Evolutionary conservation across 1,140 invertebrate species (phyloP).

Genomic region (Leucophenga varia): DNA sequence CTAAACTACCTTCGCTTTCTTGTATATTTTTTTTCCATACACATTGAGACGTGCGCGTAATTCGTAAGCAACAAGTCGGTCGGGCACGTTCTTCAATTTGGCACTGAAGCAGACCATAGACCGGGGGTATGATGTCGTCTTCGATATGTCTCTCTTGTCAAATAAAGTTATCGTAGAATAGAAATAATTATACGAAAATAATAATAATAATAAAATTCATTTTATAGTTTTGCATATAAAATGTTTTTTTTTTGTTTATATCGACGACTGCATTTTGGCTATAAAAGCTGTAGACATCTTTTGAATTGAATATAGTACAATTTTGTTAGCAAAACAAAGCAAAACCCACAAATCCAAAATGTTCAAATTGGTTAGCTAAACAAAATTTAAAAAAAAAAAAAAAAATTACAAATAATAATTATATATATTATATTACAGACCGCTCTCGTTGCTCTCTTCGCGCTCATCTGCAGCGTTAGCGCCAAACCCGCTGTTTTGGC

Average conservation of each 20-base stretch:
- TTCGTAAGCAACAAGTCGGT: constrained; percentile 15
- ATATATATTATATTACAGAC: constrained; percentile 22
- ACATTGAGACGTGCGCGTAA: constrained; percentile 30
- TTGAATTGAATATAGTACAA: constrained; percentile 25
- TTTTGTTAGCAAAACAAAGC: constrained; percentile 31
- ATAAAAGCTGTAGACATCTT: constrained; percentile 35
- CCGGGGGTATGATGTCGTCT: too few relatives aligned
- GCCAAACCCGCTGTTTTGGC: constrained; percentile 40
- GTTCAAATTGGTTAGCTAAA: constrained; percentile 50
- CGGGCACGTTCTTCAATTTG: constrained; percentile 30
- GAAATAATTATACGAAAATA: constrained; percentile 18
- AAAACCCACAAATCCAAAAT: constrained; percentile 30
- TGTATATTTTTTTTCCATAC: too few relatives aligned
- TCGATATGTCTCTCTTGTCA: constrained; percentile 19
- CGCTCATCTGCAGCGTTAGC: constrained; percentile 37
- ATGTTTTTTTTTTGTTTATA: too few relatives aligned
- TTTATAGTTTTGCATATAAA: not conserved
- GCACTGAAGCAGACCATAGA: constrained; percentile 4
- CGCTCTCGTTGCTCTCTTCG: constrained; percentile 44
- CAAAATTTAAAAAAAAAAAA: too few relatives aligned
- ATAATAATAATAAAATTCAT: constrained; percentile 1
- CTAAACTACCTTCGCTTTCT: too few relatives aligned
- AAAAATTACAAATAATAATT: too few relatives aligned
- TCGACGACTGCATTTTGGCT: constrained; percentile 2
- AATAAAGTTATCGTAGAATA: constrained; percentile 14